phyloP scores from a whole-genome alignment of 2,888 invertebrate species.

The Venusia cambrica region DNA sequence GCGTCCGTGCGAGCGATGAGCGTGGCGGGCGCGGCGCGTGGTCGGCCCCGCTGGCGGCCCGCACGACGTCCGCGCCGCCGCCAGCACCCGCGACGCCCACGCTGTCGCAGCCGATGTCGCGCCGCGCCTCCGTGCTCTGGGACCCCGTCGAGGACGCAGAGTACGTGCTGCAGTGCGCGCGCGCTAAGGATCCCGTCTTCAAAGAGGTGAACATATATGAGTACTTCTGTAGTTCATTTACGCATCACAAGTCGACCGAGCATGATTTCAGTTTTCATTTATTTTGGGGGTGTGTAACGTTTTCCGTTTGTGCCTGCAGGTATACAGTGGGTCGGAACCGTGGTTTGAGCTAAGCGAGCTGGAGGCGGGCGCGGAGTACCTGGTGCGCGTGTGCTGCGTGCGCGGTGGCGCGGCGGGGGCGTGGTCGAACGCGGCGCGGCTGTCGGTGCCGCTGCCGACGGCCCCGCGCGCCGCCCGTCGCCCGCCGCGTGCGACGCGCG shows the following conservation, averaged over 20 bases:
- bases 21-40: constrained; percentile 90
- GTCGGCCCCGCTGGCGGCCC: constrained; percentile 85
- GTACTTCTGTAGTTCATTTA: too few species aligned
- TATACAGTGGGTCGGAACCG: constrained; percentile 84
- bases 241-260: too few species aligned
- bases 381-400: constrained; percentile 89
- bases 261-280: too few species aligned
- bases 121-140: constrained; percentile 56
- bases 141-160: constrained; percentile 84
- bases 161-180: constrained; percentile 86
- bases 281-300: background rate
- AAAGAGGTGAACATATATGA: constrained; percentile 46
- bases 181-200: constrained; percentile 55
- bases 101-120: constrained; percentile 71
- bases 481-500: constrained; percentile 72
- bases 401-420: constrained; percentile 86
- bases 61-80: constrained; percentile 90
- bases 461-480: constrained; percentile 80
- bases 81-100: constrained; percentile 88
- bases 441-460: constrained; percentile 61
- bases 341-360: constrained; percentile 84
- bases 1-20: constrained; percentile 92
- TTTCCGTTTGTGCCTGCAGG: constrained; percentile 64
- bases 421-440: constrained; percentile 84
- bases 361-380: constrained; percentile 88